Conservation (phyloP, 2,888 invertebrate species). For the Acanthosepion lycidas region DNA sequence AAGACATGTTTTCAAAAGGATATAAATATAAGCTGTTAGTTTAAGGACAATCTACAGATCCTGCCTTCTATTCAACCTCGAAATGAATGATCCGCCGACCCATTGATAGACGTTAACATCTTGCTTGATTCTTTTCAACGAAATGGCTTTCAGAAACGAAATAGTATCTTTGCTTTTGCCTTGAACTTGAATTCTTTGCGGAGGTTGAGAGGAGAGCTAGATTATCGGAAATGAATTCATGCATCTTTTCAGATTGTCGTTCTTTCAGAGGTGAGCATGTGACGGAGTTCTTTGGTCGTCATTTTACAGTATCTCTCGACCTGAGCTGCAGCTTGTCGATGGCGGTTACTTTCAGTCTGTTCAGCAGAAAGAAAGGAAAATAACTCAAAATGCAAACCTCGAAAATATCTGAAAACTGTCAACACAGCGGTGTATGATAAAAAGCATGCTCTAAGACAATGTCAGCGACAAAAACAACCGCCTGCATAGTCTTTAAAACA, state of each 20-base stretch:
- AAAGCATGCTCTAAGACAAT: no score
- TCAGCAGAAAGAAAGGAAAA: no score
- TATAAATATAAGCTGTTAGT: slow-evolving; percentile 21
- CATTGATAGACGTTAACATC: background rate
- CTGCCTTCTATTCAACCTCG: background rate
- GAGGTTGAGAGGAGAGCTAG: background rate
- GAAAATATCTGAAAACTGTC: no score
- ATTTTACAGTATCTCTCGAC: no score
- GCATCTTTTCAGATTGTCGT: background rate
- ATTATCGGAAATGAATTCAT: background rate
- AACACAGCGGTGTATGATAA: no score
- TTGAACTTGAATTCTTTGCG: background rate
- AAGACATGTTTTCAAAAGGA: background rate
- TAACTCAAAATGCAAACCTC: no score
- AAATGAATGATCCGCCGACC: background rate
- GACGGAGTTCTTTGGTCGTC: background rate
- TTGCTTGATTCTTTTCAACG: background rate
- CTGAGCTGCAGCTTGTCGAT: no score
- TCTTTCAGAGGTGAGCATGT: background rate
- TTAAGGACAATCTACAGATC: slow-evolving; percentile 14
- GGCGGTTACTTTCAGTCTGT: background rate
- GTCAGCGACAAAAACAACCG: no score
- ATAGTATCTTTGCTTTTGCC: background rate
- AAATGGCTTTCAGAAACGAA: background rate
- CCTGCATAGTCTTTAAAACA: no score